Percentiles rank a stretch among this genome's conserved stretches.
Conservation (phyloP, 2,113 vertebrate species). For the Neogobius melanostomus region DNA sequence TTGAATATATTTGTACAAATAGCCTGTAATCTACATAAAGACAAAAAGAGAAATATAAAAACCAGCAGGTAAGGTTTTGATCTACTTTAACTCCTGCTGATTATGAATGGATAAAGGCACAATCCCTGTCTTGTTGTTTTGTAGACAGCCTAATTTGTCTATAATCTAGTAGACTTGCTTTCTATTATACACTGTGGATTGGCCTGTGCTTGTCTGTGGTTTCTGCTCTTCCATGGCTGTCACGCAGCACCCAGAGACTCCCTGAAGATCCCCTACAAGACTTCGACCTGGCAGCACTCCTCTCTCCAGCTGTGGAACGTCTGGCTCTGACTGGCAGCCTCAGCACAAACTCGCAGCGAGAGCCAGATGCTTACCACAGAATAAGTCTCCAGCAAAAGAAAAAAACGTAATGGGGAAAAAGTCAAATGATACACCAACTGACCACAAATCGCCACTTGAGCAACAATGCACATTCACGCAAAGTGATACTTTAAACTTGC, state of each 20-base stretch:
- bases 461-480: slow-evolving; percentile 11
- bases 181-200: slow-evolving; percentile 25
- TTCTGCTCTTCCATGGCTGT: slow-evolving; percentile 49
- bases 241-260: slow-evolving; percentile 48
- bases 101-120: too few relatives aligned
- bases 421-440: slow-evolving; percentile 44
- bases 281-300: slow-evolving; percentile 41
- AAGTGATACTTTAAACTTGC: neutral
- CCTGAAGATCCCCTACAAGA: slow-evolving; percentile 52
- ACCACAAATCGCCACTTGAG: slow-evolving; percentile 34
- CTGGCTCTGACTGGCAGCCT: slow-evolving; percentile 47
- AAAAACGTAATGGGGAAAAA: slow-evolving; percentile 39
- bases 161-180: slow-evolving; percentile 43
- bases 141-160: slow-evolving; percentile 22
- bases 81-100: too few relatives aligned
- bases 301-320: slow-evolving; percentile 53
- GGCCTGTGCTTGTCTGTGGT: slow-evolving; percentile 57
- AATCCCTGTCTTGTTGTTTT: too few relatives aligned
- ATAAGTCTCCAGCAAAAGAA: slow-evolving; percentile 49
- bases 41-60: too few relatives aligned
- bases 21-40: neutral
- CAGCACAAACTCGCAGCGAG: slow-evolving; percentile 45
- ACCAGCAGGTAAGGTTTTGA: too few relatives aligned
- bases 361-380: slow-evolving; percentile 51
- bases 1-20: slow-evolving; percentile 25